Evolutionary conservation across 64 coral and sea anemone species (phyloP).

Genomic region (Porites australiensis): DNA sequence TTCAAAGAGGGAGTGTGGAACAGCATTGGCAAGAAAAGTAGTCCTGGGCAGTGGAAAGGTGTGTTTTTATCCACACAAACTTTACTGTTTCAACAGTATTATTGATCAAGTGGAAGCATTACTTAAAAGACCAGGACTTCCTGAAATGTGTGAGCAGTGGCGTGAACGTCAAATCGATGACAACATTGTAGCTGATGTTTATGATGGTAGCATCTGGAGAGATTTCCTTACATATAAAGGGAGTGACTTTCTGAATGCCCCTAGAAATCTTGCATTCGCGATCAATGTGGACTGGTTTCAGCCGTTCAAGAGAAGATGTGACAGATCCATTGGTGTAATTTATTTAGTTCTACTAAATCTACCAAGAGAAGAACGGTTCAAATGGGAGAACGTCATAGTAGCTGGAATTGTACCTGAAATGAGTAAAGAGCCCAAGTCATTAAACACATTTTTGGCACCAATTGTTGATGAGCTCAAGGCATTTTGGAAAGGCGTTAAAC

Average conservation of each 20-base stretch:
- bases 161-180: background rate
- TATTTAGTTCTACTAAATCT: conserved; percentile 53
- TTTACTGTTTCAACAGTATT: conserved; percentile 60
- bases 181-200: conserved; percentile 35
- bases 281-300: conserved; percentile 74
- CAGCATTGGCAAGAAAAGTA: conserved; percentile 45
- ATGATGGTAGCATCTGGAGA: conserved; percentile 66
- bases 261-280: conserved; percentile 51
- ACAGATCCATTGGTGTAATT: conserved; percentile 51
- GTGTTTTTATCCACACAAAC: conserved; percentile 48
- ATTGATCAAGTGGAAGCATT: conserved; percentile 59
- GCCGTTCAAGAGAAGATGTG: conserved; percentile 30
- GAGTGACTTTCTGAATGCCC: background rate
- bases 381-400: conserved; percentile 61
- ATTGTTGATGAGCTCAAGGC: conserved; percentile 61
- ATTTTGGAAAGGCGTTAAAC: conserved; percentile 53
- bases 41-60: background rate
- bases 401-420: conserved; percentile 60
- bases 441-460: conserved; percentile 40
- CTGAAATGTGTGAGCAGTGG: conserved; percentile 60
- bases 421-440: conserved; percentile 43
- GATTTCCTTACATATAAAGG: conserved; percentile 20
- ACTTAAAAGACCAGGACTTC: conserved; percentile 42
- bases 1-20: conserved; percentile 34
- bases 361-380: conserved; percentile 54